Percentiles rank a stretch among this genome's conserved stretches.
Evolutionary conservation across 2,797 vertebrate genomes (phyloP).

Genomic region (Danio aesculapii): DNA sequence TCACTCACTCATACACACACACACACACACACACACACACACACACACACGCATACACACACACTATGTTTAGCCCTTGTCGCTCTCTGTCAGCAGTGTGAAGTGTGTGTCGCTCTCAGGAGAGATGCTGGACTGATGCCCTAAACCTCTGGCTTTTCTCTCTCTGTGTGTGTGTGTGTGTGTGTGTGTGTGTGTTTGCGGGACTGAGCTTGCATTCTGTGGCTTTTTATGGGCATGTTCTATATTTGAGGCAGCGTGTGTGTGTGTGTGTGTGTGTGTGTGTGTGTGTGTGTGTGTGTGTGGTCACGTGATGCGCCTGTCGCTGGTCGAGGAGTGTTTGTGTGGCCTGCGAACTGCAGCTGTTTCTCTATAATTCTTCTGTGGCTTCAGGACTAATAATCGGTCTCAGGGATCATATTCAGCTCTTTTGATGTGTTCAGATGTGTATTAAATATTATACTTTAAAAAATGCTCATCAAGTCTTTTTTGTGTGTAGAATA

Average conservation of each 20-base stretch:
- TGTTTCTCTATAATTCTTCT: slow-evolving; percentile 57
- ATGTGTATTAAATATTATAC: no score
- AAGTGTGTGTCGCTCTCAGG: slow-evolving; percentile 40
- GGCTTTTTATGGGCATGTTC: slow-evolving; percentile 99
- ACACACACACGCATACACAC: not conserved
- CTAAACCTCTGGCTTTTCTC: slow-evolving; percentile 72
- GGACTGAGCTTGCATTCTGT: slow-evolving; percentile 80
- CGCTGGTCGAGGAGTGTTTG: no score
- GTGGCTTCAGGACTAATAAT: not conserved
- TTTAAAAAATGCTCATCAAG: no score
- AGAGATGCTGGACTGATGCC: slow-evolving; percentile 53
- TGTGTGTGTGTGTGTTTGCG: slow-evolving; percentile 24
- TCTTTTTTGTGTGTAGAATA: no score
- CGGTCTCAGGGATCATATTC: no score
- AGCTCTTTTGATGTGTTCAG: no score
- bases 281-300: no score
- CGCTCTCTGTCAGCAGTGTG: slow-evolving; percentile 45
- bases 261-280: slow-evolving; percentile 24
- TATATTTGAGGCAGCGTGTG: slow-evolving; percentile 91
- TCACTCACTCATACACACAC: not conserved
- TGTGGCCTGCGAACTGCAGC: slow-evolving; percentile 13
- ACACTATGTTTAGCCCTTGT: slow-evolving; percentile 48
- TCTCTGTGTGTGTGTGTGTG: slow-evolving; percentile 39
- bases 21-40: slow-evolving; percentile 16
- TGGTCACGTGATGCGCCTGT: no score